These are phyloP conservation scores for Caenorhabditis wallacei DNA, from an alignment of 2,888 invertebrate species.

Conservation along the genomic window DNA sequence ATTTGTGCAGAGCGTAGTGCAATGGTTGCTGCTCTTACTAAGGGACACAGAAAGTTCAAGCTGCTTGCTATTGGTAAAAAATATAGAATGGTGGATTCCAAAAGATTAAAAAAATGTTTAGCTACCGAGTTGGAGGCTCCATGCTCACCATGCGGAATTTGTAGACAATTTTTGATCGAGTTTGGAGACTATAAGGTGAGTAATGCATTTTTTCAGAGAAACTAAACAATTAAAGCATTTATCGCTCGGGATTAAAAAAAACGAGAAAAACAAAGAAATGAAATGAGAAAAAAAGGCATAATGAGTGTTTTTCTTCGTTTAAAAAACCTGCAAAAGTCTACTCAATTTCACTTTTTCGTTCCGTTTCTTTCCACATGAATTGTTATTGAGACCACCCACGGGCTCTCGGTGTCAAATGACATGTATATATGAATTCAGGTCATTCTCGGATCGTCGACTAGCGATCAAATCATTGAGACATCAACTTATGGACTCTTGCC, in stretches of 20 bases:
- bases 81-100: background rate
- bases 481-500: constrained; percentile 74
- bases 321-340: constrained; percentile 20
- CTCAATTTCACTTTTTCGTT: constrained; percentile 3
- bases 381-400: constrained; percentile 28
- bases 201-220: too few species aligned
- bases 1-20: constrained; percentile 77
- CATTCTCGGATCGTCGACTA: constrained; percentile 72
- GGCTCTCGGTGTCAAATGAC: constrained; percentile 23
- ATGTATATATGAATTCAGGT: constrained; percentile 64
- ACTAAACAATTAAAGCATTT: background rate
- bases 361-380: constrained; percentile 35
- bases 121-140: constrained; percentile 72
- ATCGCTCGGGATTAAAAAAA: background rate
- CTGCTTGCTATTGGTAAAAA: constrained; percentile 62
- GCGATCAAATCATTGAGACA: constrained; percentile 65
- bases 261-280: background rate
- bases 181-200: constrained; percentile 79
- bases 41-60: constrained; percentile 74
- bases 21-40: constrained; percentile 65
- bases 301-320: constrained; percentile 34
- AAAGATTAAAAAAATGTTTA: too few species aligned
- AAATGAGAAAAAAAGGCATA: constrained; percentile 7
- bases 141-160: constrained; percentile 81
- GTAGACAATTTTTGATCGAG: constrained; percentile 81